A percentile compares a stretch with the other conserved stretches of the same genome.
phyloP scores from a whole-genome alignment of 2,113 vertebrate genomes.

The Callocephalon fimbriatum region DNA sequence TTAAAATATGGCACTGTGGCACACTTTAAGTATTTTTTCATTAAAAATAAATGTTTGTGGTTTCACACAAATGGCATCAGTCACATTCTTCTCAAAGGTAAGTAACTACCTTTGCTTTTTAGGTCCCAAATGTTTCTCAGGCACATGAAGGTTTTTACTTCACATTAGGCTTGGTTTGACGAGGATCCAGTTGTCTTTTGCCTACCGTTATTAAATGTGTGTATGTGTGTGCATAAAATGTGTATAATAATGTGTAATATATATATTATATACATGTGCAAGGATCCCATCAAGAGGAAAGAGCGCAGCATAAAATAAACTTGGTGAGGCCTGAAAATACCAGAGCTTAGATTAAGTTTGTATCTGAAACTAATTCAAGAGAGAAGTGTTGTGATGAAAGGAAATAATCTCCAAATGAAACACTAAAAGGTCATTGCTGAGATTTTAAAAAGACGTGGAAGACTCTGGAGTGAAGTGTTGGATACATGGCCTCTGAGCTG shows the following conservation, averaged over 20 bases:
- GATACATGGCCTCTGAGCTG: background rate
- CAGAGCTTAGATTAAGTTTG: background rate
- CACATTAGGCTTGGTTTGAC: background rate
- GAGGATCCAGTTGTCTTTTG: background rate
- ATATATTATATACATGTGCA: background rate
- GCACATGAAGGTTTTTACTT: background rate
- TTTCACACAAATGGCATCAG: constrained; percentile 71
- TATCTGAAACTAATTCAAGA: background rate
- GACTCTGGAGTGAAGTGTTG: background rate
- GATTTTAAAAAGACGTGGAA: background rate
- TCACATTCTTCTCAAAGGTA: constrained; percentile 51
- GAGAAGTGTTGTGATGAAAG: background rate
- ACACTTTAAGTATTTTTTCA: constrained; percentile 81
- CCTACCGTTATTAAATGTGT: background rate
- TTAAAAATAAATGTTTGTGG: constrained; percentile 81
- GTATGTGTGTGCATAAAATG: background rate
- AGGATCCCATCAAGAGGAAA: background rate
- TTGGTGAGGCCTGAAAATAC: background rate
- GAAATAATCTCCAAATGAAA: background rate
- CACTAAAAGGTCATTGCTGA: background rate
- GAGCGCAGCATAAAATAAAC: background rate
- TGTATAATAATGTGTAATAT: background rate
- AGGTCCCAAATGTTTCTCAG: background rate
- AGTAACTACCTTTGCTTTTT: background rate
- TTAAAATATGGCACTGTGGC: constrained; percentile 78